Base-by-base conservation (phyloP, 2,888 invertebrate species). In the Aspidiotus rigidus region DNA sequence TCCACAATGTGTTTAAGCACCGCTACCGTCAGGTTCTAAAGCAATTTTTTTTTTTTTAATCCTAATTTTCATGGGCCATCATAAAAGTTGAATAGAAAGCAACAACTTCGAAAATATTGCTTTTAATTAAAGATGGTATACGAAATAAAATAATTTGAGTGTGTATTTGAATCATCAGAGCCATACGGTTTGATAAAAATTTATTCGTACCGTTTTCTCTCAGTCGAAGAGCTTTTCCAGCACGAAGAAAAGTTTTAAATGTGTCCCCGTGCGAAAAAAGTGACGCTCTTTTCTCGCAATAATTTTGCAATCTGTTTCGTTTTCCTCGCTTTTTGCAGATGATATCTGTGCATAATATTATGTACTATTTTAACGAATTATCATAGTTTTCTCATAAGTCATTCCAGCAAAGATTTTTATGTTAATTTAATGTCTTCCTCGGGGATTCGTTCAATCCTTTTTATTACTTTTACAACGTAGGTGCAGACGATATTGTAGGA, bases 361-460 rank as follows among this genome's bases (percentile, higher is more conserved):
- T 67, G 67, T 60, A 67, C 44, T 67, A 67, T 69, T 69, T 69
- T 62, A 57, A 69, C 61, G 62, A 69, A 69, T 69, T 69, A 69
- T 62, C 69, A 69, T 69, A 69, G 69, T 69, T 69, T 69, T 63
- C 69, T 63, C 67, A 67, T 67, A 67, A 67, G 67, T 67, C 67
- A 67, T 57, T 62, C 62, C 41, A 57, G 44, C 53, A 28, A 62
- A 62, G 62, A 62, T 62, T 69, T 69, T 69, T 69, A 69, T 69
- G 69, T 69, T 69, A 69, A 69, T 69, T 69, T 69, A 69, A 69
- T 69, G 69, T 69, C 40, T 69, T 61, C 62, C 62, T 62, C 55
- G 17, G 61, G 62, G 61, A 62, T 69, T 69, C 54, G 69, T 55
- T 42, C 67, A 60, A 67, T 67, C 67, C 67, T 67, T 67, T 67